A percentile compares a stretch with the other conserved stretches of the same genome.
Evolutionary conservation across 2,888 invertebrate genomes (phyloP).

Genomic region (Priocnemis perturbator): DNA sequence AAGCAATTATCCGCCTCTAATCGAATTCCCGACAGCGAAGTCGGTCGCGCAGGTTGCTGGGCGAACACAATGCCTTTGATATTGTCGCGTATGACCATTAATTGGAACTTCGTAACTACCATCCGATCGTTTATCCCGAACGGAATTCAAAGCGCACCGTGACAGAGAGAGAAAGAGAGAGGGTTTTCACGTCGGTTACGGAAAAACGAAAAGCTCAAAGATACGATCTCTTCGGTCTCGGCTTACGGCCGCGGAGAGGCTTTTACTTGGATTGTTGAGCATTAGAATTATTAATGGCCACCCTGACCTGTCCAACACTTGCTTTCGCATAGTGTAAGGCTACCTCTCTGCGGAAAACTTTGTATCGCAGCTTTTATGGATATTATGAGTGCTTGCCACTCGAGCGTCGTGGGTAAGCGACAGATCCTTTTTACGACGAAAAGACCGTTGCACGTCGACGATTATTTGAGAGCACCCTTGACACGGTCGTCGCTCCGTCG

Average conservation of each 20-base stretch:
- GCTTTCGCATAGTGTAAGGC: conserved; percentile 8
- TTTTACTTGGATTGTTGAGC: conserved; percentile 37
- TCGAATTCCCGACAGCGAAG: conserved; percentile 17
- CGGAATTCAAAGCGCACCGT: background rate
- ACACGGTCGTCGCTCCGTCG: too few species aligned
- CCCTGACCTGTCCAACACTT: conserved; percentile 15
- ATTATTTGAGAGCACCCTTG: too few species aligned
- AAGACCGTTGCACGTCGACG: too few species aligned
- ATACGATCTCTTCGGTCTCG: conserved; percentile 1
- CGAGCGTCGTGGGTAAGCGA: too few species aligned
- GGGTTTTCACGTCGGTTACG: too few species aligned
- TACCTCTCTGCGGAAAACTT: background rate
- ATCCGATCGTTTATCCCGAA: background rate
- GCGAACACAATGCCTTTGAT: conserved; percentile 16
- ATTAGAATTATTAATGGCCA: conserved; percentile 33
- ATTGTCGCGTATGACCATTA: conserved; percentile 15
- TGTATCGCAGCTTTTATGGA: conserved; percentile 23
- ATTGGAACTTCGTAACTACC: conserved; percentile 3
- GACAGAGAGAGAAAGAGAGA: background rate
- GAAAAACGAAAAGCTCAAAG: background rate
- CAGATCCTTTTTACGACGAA: too few species aligned
- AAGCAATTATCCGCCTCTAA: conserved; percentile 16
- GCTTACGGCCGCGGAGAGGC: conserved; percentile 13
- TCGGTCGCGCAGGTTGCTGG: conserved; percentile 1
- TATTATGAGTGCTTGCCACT: conserved; percentile 15